Base-by-base conservation (phyloP, 2,888 invertebrate species). In the Oxystoma pomonae region DNA sequence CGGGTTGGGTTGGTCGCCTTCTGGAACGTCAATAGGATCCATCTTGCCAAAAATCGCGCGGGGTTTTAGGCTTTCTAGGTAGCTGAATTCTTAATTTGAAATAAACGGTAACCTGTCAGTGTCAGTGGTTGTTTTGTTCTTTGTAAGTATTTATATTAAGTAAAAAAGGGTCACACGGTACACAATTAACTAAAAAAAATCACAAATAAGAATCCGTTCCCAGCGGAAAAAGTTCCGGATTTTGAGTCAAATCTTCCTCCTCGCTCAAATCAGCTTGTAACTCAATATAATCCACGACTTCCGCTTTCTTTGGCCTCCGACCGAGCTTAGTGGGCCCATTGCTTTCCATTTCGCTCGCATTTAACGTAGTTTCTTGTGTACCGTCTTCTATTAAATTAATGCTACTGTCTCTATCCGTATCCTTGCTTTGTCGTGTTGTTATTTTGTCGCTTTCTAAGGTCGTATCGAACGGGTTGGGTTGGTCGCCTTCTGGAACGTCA, bases 11-110 rank as follows among this genome's bases (percentile, higher is more conserved):
- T 22, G 55, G 2, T 20, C 18, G 22, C 52, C 52, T 5, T 20
- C 58, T 16, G 3, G 17, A 9, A 59, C 21, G 20, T 55, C 52
- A 20, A 58, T 55, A 50, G 58, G 61, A 7, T 72, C 71, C 49
- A 68, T 64, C 59, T 72, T 73, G 9, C 73, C 73, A 58, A 73
- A 73, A 52, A 73, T 69, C 12, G 68, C 62, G 20, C 56, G 61
- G 5, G 70, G 68, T 60, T 70, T 72, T 3, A 72, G 57, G 57
- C 65, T 68, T 7, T 71, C 68, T 51, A 73, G 62, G 61, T 72
- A 72, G n/a, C 60, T 65, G 55, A 65, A 71, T 16, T 12, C 12
- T 35, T 35, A n/a, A n/a, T n/a, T n/a, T n/a, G n/a, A n/a, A n/a
- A n/a, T n/a, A n/a, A n/a, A n/a, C n/a, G n/a, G n/a, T n/a, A n/a